Evolutionary conservation across 2,113 vertebrate genomes (phyloP).

Genomic region (Tupaia tana): DNA sequence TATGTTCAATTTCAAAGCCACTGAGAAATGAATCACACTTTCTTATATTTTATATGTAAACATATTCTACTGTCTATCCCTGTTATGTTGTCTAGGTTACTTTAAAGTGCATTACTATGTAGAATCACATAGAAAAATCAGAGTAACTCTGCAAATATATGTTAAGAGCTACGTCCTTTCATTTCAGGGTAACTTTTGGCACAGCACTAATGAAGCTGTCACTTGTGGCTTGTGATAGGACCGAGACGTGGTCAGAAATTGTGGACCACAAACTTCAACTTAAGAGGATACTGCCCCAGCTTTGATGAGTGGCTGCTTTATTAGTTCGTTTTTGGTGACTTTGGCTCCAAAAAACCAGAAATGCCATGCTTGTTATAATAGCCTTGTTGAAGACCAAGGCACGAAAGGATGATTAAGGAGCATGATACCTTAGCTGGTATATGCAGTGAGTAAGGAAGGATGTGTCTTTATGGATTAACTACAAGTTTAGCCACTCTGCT

Average conservation of each 20-base stretch:
- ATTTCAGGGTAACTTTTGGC: constrained; percentile 14
- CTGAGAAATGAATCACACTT: neutral
- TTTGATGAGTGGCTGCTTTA: neutral
- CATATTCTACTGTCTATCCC: neutral
- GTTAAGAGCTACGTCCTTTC: neutral
- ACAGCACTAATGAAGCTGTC: neutral
- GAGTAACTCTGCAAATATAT: neutral
- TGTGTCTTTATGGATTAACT: constrained; percentile 42
- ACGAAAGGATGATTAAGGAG: neutral
- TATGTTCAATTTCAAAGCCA: constrained; percentile 11
- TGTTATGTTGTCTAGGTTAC: neutral
- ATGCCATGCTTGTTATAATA: neutral
- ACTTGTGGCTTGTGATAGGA: neutral
- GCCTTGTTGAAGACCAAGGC: neutral
- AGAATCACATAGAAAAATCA: neutral
- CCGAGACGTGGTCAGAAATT: neutral
- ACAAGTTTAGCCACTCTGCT: neutral
- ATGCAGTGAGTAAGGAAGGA: neutral
- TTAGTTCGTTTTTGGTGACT: neutral
- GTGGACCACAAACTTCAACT: neutral
- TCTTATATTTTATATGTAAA: neutral
- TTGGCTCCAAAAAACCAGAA: neutral
- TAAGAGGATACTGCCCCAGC: neutral
- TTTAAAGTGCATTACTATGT: neutral
- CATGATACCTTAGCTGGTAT: neutral